Conservation (phyloP, 1,140 invertebrate species). For the Aphelenchoides avenae region DNA sequence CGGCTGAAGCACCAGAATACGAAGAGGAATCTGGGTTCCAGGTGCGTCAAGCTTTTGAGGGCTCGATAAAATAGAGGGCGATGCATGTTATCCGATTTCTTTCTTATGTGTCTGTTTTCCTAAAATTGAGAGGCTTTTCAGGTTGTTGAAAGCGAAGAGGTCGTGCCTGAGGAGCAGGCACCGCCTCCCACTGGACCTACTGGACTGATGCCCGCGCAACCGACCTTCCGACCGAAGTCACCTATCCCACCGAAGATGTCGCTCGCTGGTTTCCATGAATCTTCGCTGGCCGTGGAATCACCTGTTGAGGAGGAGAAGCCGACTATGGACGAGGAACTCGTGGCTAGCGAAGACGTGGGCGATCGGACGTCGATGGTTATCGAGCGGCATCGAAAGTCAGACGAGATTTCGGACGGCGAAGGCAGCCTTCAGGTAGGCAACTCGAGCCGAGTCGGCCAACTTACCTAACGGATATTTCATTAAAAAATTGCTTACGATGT, state of each 20-base stretch:
- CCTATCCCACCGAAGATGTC: constrained; percentile 1
- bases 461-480: no score
- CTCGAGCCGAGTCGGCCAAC: no score
- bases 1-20: no score
- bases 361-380: neutral
- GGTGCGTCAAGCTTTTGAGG: no score
- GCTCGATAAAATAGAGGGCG: no score
- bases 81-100: no score
- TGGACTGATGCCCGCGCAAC: constrained; percentile 4
- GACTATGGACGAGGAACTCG: neutral
- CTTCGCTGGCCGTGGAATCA: neutral
- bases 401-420: neutral
- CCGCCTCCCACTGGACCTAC: no score
- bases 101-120: no score
- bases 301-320: neutral
- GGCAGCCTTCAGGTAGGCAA: constrained; percentile 7
- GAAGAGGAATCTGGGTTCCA: no score
- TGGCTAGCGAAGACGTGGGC: neutral
- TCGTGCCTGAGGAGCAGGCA: no score
- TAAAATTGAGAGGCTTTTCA: no score
- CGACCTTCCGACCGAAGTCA: constrained; percentile 16
- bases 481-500: neutral
- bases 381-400: neutral
- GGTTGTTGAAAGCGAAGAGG: constrained; percentile 9
- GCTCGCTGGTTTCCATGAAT: neutral